Percentiles rank a stretch among this genome's conserved stretches.
These are phyloP conservation scores for Atherinosoma microstoma DNA, from an alignment of 2,797 vertebrate species.

Conservation along the genomic window DNA sequence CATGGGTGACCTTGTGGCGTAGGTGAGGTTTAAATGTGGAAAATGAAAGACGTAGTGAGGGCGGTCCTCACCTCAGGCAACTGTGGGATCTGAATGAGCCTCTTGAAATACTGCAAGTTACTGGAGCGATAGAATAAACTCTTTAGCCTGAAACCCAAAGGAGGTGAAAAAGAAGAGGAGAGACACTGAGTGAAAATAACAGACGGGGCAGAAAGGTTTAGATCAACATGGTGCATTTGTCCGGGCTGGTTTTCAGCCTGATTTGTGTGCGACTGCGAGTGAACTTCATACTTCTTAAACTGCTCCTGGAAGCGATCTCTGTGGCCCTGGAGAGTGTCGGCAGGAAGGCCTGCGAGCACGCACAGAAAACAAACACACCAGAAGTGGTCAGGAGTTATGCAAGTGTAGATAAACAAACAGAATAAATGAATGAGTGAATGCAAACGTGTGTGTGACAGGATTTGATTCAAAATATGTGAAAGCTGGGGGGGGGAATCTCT, in stretches of 20 bases:
- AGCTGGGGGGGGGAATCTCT: neutral
- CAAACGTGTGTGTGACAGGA: neutral
- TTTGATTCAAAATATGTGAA: conserved; percentile 11
- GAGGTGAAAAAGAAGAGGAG: neutral
- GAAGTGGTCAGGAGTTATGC: conserved; percentile 6
- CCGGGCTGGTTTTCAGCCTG: conserved; percentile 9
- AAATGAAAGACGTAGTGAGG: neutral
- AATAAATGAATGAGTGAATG: neutral
- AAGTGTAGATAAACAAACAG: neutral
- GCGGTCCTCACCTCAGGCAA: conserved; percentile 92
- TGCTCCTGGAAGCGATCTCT: conserved; percentile 98
- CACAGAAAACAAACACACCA: conserved; percentile 44
- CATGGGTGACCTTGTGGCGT: neutral
- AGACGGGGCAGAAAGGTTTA: neutral
- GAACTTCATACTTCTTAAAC: conserved; percentile 91
- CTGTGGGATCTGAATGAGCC: conserved; percentile 97
- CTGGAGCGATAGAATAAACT: conserved; percentile 98
- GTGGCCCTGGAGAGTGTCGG: conserved; percentile 96
- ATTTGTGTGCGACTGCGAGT: conserved; percentile 2
- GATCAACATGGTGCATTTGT: conserved; percentile 26
- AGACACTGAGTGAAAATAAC: neutral
- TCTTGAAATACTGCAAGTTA: conserved; percentile 98
- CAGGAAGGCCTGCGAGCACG: conserved; percentile 89
- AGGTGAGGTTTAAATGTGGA: neutral
- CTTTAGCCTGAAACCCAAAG: conserved; percentile 87